Evolutionary conservation across 2,797 vertebrate species (phyloP), one percentile per base, ranked within the genome.

Genomic region (Mus spretus): DNA sequence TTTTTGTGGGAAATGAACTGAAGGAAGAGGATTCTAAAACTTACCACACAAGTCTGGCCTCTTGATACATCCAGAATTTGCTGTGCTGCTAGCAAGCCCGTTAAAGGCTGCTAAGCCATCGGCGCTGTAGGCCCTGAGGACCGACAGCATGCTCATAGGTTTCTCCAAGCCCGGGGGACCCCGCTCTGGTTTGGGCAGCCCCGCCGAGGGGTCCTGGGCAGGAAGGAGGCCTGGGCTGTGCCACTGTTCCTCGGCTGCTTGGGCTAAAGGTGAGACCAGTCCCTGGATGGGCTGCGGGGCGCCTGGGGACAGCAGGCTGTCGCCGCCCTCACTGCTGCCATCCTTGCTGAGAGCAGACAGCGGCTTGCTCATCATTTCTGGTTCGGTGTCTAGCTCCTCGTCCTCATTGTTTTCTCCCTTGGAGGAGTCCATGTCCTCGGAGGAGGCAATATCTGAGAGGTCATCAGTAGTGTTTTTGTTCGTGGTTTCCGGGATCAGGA

Each of bases 11-110:
- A 98, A 98, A 98, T 93, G 97, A 97, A 98, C 98, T 98, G 95
- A 97, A 98, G 98, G 98, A 96, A 94, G 98, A 98, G 98, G 97
- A 93, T 95, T 98, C 98, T 98, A 98, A 98, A 98, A 99, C 99
- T 99, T 99, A 99, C 99, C 99, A 98, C 99, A 99, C 99, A 99
- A 99, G 98, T 99, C 99, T 98, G 99, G 99, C 99, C 99, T 99
- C 99, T 99, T 99, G 99, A 99, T 99, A 99, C 98, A 99, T 98
- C 99, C 99, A 95, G 98, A 99, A 95, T 98, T 98, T 96, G 98
- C 99, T 98, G 99, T 98, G 98, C 98, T 99, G 96, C 99, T 98
- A 95, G 99, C 99, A 98, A 99, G 99, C 98, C 99, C 98, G 57
- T 99, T 99, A 99, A 99, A 99, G 97, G 99, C 98, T 78, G 99